Percentiles rank a stretch among this genome's conserved stretches.
phyloP scores from a whole-genome alignment of 2,888 invertebrate species.

The Pogonocherus hispidulus region DNA sequence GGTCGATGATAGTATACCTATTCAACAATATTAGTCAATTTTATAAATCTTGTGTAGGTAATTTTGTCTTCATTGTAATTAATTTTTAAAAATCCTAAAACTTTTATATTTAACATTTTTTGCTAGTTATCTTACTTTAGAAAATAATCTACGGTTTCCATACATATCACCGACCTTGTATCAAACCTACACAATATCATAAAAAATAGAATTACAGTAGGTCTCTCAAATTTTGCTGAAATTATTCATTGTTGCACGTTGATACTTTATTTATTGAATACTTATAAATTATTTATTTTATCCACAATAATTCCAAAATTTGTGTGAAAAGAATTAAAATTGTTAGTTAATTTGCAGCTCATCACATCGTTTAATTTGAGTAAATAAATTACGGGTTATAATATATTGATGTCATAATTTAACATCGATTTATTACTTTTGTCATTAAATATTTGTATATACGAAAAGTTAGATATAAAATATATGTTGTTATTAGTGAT shows the following conservation, averaged over 20 bases:
- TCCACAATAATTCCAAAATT: background rate
- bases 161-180: too few species aligned
- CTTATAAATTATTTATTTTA: background rate
- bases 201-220: too few species aligned
- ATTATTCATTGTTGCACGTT: background rate
- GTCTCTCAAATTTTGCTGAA: background rate
- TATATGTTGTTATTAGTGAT: background rate
- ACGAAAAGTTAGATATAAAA: background rate
- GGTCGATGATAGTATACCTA: too few species aligned
- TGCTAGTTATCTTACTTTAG: too few species aligned
- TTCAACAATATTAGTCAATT: too few species aligned
- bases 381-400: background rate
- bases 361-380: background rate
- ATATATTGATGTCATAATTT: background rate
- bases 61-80: too few species aligned
- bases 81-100: too few species aligned
- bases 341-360: background rate
- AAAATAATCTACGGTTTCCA: background rate
- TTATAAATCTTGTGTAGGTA: too few species aligned
- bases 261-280: background rate
- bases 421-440: background rate
- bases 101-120: too few species aligned
- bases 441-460: background rate
- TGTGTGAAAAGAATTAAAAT: background rate
- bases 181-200: too few species aligned